Evolutionary conservation across 2,113 vertebrate species (phyloP), one percentile per base, ranked within the genome.

Genomic region (Choloepus hoffmanni): DNA sequence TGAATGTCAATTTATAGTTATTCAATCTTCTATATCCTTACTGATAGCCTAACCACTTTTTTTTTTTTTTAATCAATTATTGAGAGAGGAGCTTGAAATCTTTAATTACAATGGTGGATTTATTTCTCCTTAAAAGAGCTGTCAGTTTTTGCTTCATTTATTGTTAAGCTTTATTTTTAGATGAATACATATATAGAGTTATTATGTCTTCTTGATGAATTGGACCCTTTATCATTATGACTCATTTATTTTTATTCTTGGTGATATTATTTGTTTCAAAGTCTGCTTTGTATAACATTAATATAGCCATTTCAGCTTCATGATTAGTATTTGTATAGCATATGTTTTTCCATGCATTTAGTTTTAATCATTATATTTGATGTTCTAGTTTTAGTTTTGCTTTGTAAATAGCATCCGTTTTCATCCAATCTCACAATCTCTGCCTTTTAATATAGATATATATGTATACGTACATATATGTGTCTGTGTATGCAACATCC

Each of bases 101-200:
- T 60, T 90, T 5, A 90, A 28, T 60, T 85, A 43, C 13, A 85
- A 16, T 72, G 65, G 24, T 72, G 40, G 28, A 60, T 63, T 84
- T 86, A 92, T 91, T 74, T 89, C 4, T 93, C n/a, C 19, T 94
- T 58, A 58, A 65, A 60, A 72, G 55, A 18, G 55, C 53, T 77
- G 11, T 62, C 7, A 4, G 4, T 67, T 91, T 92, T 53, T 89
- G 3, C 60, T 81, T 78, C 73, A 55, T 82, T 84, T 86, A 55
- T 76, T 68, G 85, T 89, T 62, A 78, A 50, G 18, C 62, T 92
- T 45, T 84, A 0, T 77, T 89, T 87, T 89, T 85, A 85, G 36
- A 36, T 82, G 1, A 26, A 65, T 67, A 82, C 26, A 60, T 18
- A 50, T 68, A 84, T 73, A 76, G 4, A 30, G 21, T 72, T 89